These are phyloP conservation scores for Schizotus pectinicornis DNA, from an alignment of 2,888 invertebrate genomes.

Conservation along the genomic window DNA sequence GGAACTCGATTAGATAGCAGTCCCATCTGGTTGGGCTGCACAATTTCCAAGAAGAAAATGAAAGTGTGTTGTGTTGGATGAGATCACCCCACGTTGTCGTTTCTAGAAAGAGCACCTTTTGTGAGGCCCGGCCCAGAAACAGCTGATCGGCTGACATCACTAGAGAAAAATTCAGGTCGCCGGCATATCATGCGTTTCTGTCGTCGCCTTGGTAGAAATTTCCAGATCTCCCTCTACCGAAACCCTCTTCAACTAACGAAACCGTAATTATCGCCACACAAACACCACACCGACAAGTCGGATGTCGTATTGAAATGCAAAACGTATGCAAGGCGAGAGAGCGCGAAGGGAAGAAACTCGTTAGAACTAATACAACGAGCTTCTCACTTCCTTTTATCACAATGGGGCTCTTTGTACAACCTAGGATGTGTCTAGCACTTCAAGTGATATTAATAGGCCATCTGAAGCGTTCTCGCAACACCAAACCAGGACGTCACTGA, in stretches of 20 bases:
- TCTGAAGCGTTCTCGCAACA: neutral
- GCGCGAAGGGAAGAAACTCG: constrained; percentile 35
- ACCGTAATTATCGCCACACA: constrained; percentile 1
- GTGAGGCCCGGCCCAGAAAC: constrained; percentile 30
- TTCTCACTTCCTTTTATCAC: constrained; percentile 34
- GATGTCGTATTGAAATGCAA: constrained; percentile 24
- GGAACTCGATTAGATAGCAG: neutral
- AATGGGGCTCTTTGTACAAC: constrained; percentile 30
- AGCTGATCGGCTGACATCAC: constrained; percentile 30
- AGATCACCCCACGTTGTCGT: constrained; percentile 12
- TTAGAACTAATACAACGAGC: constrained; percentile 31
- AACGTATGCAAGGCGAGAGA: constrained; percentile 21
- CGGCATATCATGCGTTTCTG: neutral
- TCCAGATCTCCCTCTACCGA: constrained; percentile 9
- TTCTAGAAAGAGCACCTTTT: constrained; percentile 25
- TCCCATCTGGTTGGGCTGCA: neutral
- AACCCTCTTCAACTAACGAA: neutral
- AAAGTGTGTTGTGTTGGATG: constrained; percentile 23
- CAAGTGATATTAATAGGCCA: constrained; percentile 20
- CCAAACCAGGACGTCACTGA: neutral
- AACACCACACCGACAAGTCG: constrained; percentile 2
- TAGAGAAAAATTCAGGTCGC: constrained; percentile 29
- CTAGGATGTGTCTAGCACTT: constrained; percentile 27
- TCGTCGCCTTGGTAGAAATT: neutral
- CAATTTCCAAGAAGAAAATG: constrained; percentile 21